Evolutionary conservation across 1,140 invertebrate species (phyloP).

Genomic region (Nasonia giraulti): DNA sequence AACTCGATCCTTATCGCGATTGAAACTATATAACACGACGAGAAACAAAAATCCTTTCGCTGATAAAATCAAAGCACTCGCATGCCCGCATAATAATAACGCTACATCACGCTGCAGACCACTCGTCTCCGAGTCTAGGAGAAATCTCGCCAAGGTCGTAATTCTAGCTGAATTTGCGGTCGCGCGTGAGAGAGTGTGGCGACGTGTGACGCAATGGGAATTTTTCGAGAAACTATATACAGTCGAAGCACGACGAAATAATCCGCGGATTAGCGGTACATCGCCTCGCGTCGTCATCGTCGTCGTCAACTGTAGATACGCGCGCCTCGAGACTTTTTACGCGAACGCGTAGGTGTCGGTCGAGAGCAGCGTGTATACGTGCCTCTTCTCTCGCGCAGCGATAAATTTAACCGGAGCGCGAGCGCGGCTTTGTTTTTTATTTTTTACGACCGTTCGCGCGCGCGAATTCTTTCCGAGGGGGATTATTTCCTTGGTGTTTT

Average conservation of each 20-base stretch:
- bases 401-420: conserved; percentile 6
- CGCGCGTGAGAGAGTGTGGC: not conserved
- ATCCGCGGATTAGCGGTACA: conserved; percentile 28
- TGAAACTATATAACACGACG: too few relatives aligned
- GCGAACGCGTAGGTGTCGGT: not conserved
- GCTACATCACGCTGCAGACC: not conserved
- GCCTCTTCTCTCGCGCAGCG: not conserved
- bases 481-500: not conserved
- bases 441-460: not conserved
- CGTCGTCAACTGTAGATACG: not conserved
- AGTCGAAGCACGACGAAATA: not conserved
- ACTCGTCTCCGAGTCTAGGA: not conserved
- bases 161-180: not conserved
- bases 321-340: too few relatives aligned
- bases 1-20: too few relatives aligned
- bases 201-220: conserved; percentile 4
- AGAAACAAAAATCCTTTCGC: too few relatives aligned
- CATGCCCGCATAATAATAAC: not conserved
- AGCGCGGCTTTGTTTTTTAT: not conserved
- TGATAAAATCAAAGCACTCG: not conserved
- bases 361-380: too few relatives aligned
- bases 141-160: not conserved
- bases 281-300: not conserved
- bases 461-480: not conserved
- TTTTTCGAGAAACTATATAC: conserved; percentile 9